Base-by-base conservation (phyloP, 1,140 invertebrate species). In the Caerostris darwini region DNA sequence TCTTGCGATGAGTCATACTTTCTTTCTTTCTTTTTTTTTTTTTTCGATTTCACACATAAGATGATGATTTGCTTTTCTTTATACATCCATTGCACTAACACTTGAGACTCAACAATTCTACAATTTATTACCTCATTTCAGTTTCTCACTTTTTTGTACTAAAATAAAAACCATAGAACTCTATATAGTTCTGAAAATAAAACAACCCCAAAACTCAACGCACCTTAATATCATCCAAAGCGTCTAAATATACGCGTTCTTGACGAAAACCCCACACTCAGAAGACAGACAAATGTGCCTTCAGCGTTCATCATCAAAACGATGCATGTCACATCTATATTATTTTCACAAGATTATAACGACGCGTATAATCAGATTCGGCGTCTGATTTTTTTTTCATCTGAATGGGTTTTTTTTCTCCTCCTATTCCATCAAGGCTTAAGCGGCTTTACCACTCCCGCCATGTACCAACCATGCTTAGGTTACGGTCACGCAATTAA, bases 301-400 rank as follows among this genome's bases (percentile, higher is more conserved):
- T 67, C 19, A 34, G 53, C 71, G 34, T 77, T 77, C 53, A 53
- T 77, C 71, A 77, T 50, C 71, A 53, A 77, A 77, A 77, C 71
- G 71, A 77, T 77, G 34, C 7, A 50, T 53, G 71, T 77, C 71
- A 12, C 71, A 50, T 77, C 71, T 77, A 12, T 50, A 77, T 77
- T 77, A 77, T 77, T 77, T 77, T 77, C 71, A 77, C 71, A 77
- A 77, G 71, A 77, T 77, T 77, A 77, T 77, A 77, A 77, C 71
- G 71, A 77, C 34, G 71, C 71, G 71, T 77, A 77, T 77, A 77
- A 77, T 77, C 71, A 50, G 71, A 77, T 77, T 77, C 71, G 69
- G 71, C 71, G 34, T 14, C 71, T 34, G 7, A 77, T 77, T 71
- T 71, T 53, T 34, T 10, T 34, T 34, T 7, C 34, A 10, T 71